Evolutionary conservation across 1,140 invertebrate species (phyloP).

Genomic region (Copidosoma floridanum): DNA sequence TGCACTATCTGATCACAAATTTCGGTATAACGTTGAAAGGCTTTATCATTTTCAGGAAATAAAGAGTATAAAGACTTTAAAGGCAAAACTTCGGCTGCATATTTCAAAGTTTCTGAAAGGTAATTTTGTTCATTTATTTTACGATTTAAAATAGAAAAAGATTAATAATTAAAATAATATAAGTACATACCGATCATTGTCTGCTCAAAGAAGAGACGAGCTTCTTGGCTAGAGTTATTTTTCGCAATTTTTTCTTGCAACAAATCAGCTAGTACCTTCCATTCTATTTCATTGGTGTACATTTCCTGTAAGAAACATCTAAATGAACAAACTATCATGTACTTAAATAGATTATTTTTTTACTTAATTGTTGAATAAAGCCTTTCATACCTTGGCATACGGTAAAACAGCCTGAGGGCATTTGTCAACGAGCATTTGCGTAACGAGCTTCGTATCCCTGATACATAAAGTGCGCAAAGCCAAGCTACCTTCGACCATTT

Average conservation of each 20-base stretch:
- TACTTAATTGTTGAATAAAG: background rate
- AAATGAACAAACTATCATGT: background rate
- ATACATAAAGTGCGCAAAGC: conserved; percentile 48
- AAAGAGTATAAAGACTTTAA: conserved; percentile 56
- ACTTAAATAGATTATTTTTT: too few species aligned
- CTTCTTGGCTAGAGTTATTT: conserved; percentile 45
- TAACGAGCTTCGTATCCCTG: conserved; percentile 39
- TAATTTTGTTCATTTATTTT: background rate
- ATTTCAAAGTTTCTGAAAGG: conserved; percentile 54
- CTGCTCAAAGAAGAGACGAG: conserved; percentile 54
- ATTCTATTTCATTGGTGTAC: conserved; percentile 57
- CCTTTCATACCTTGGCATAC: conserved; percentile 59
- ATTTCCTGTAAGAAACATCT: conserved; percentile 47
- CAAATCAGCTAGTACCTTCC: conserved; percentile 57
- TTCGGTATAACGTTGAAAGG: conserved; percentile 55
- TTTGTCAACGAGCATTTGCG: conserved; percentile 52
- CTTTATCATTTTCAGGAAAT: conserved; percentile 48
- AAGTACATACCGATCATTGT: conserved; percentile 54
- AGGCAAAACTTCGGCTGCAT: conserved; percentile 54
- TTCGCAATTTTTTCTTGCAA: conserved; percentile 52
- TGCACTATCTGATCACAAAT: conserved; percentile 60
- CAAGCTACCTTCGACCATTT: conserved; percentile 48
- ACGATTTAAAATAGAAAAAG: conserved; percentile 4
- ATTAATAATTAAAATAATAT: conserved; percentile 8
- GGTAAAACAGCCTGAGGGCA: conserved; percentile 61